Conservation (phyloP, 2,797 vertebrate genomes). For the Hoplostethus mediterraneus region DNA sequence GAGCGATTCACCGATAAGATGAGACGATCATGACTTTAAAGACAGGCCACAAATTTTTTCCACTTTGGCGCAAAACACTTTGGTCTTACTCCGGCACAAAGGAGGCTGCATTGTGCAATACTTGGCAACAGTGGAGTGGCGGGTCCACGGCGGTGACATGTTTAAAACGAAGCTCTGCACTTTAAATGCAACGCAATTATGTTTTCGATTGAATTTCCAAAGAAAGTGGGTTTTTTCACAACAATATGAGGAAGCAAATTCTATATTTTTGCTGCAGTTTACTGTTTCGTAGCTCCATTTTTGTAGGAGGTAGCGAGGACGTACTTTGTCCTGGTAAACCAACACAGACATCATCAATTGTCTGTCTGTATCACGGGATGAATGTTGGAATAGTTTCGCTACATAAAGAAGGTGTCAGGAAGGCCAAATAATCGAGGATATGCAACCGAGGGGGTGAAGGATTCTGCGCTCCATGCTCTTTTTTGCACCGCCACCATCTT, state of each 20-base stretch:
- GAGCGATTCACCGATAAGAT: slow-evolving; percentile 39
- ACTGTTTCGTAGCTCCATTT: no score
- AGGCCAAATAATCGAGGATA: slow-evolving; percentile 19
- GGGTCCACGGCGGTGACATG: slow-evolving; percentile 20
- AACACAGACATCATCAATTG: not conserved
- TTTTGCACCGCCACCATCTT: slow-evolving; percentile 22
- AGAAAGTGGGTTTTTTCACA: slow-evolving; percentile 22
- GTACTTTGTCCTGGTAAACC: not conserved
- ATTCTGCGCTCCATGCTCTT: slow-evolving; percentile 14
- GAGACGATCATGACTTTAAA: slow-evolving; percentile 46
- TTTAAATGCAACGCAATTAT: slow-evolving; percentile 32
- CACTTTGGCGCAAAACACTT: slow-evolving; percentile 53
- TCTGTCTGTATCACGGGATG: not conserved
- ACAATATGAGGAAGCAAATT: slow-evolving; percentile 27
- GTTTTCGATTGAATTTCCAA: slow-evolving; percentile 22
- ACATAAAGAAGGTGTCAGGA: slow-evolving; percentile 2
- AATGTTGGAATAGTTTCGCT: not conserved
- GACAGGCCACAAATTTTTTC: slow-evolving; percentile 51
- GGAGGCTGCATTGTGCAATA: slow-evolving; percentile 64
- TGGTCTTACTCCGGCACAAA: slow-evolving; percentile 45
- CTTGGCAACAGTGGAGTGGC: slow-evolving; percentile 43
- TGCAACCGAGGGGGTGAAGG: slow-evolving; percentile 19
- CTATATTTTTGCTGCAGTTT: not conserved
- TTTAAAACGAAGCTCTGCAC: slow-evolving; percentile 28
- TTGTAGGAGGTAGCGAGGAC: not conserved